Conservation (phyloP, 2,797 vertebrate species). For the Phataginus tetradactyla region DNA sequence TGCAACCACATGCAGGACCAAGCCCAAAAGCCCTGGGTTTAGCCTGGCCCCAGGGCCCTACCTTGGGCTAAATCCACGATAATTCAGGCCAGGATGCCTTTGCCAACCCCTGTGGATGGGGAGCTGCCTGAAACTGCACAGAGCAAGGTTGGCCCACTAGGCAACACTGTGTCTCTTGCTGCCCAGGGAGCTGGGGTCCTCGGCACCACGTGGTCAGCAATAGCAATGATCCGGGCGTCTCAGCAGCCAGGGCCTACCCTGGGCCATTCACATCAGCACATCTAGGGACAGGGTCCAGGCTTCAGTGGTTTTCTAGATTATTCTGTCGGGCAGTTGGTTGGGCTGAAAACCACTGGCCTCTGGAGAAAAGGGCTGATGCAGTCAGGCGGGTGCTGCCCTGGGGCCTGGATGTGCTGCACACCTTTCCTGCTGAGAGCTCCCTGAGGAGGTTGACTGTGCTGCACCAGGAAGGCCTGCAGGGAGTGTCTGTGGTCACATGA, state of each 20-base stretch:
- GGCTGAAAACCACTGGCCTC: neutral
- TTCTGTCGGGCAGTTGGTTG: fast-evolving
- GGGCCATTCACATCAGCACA: neutral
- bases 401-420: fast-evolving
- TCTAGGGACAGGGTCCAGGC: neutral
- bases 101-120: fast-evolving
- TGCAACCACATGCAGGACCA: constrained; percentile 63
- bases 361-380: fast-evolving
- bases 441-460: fast-evolving
- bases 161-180: fast-evolving
- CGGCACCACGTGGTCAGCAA: fast-evolving
- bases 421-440: neutral
- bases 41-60: constrained; percentile 61
- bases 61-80: constrained; percentile 69
- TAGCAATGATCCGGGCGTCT: fast-evolving
- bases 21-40: constrained; percentile 69
- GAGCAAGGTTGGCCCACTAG: fast-evolving
- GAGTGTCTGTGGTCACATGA: neutral
- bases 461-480: too few species aligned
- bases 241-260: fast-evolving
- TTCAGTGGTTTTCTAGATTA: neutral
- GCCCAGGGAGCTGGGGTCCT: fast-evolving
- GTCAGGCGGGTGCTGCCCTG: fast-evolving
- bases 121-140: fast-evolving
- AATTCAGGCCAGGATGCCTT: constrained; percentile 3